phyloP scores from a whole-genome alignment of 30 jellyfish, hydroid and myxozoan species.

The Nemopilema nomurai region DNA sequence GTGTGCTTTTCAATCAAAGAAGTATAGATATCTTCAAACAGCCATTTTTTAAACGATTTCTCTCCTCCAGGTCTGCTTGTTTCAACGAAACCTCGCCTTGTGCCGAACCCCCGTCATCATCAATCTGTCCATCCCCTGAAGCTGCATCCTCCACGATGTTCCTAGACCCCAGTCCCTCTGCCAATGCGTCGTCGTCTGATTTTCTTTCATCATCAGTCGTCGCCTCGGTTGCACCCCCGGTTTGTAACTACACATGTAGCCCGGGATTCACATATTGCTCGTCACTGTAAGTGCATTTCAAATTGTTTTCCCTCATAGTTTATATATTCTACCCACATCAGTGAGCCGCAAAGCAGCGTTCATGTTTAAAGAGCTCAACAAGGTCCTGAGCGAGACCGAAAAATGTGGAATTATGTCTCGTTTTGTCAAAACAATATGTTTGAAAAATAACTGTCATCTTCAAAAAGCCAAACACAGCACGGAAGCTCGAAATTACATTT shows the following conservation, averaged over 20 bases:
- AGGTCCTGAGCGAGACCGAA: too few relatives aligned
- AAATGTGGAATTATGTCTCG: too few relatives aligned
- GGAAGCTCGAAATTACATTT: too few relatives aligned
- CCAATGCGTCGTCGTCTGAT: neutral
- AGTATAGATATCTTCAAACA: too few relatives aligned
- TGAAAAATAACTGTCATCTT: too few relatives aligned
- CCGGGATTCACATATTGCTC: constrained; percentile 15
- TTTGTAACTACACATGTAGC: constrained; percentile 5
- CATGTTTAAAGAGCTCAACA: too few relatives aligned
- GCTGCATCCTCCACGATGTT: neutral
- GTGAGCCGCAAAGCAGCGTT: too few relatives aligned
- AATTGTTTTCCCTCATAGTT: too few relatives aligned
- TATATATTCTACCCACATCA: too few relatives aligned
- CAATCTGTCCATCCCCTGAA: neutral
- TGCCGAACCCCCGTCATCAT: constrained; percentile 11
- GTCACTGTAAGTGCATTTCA: constrained; percentile 17
- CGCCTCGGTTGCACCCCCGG: neutral
- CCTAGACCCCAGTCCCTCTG: neutral
- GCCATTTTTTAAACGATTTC: neutral
- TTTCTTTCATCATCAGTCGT: neutral
- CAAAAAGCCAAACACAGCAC: too few relatives aligned
- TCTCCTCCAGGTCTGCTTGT: constrained; percentile 13
- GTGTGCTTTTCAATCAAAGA: too few relatives aligned
- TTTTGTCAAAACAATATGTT: too few relatives aligned
- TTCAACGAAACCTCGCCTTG: constrained; percentile 22